A percentile compares a stretch with the other conserved stretches of the same genome.
Conservation (phyloP, 2,113 vertebrate species). For the Otis tarda region DNA sequence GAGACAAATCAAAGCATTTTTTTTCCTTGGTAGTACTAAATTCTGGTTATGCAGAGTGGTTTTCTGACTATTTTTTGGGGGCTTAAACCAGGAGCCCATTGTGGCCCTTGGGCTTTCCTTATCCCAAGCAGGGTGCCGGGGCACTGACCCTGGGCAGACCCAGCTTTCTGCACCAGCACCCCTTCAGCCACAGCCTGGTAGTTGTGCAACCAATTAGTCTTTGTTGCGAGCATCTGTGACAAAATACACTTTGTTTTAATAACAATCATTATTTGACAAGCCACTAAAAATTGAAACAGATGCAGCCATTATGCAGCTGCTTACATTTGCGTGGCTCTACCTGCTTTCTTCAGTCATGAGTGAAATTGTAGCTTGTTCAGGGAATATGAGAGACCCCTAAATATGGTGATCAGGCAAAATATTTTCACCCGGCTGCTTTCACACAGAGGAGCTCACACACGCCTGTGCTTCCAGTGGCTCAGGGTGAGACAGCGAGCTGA, state of each 20-base stretch:
- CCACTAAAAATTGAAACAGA: slow-evolving; percentile 59
- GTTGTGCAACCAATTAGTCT: slow-evolving; percentile 49
- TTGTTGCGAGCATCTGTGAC: slow-evolving; percentile 25
- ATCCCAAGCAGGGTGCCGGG: background rate
- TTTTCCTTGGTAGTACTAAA: background rate
- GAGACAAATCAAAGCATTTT: background rate
- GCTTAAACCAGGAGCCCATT: background rate
- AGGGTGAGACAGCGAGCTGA: slow-evolving; percentile 12
- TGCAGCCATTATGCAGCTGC: slow-evolving; percentile 35
- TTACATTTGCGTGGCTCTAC: slow-evolving; percentile 25
- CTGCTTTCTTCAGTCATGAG: slow-evolving; percentile 39
- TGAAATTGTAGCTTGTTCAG: slow-evolving; percentile 62
- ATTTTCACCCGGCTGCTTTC: slow-evolving; percentile 39
- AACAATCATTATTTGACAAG: slow-evolving; percentile 49
- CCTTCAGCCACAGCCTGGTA: background rate
- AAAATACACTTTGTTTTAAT: slow-evolving; percentile 61
- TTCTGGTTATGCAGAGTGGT: background rate
- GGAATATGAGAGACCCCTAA: slow-evolving; percentile 39
- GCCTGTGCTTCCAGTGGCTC: slow-evolving; percentile 16
- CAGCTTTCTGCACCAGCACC: background rate
- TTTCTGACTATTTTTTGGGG: background rate
- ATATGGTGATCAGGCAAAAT: slow-evolving; percentile 55
- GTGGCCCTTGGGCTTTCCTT: background rate
- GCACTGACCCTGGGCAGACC: background rate
- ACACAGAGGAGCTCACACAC: slow-evolving; percentile 1